Evolutionary conservation across 2,113 vertebrate species (phyloP), one percentile per base, ranked within the genome.

Genomic region (Hippocampus guttulatus): DNA sequence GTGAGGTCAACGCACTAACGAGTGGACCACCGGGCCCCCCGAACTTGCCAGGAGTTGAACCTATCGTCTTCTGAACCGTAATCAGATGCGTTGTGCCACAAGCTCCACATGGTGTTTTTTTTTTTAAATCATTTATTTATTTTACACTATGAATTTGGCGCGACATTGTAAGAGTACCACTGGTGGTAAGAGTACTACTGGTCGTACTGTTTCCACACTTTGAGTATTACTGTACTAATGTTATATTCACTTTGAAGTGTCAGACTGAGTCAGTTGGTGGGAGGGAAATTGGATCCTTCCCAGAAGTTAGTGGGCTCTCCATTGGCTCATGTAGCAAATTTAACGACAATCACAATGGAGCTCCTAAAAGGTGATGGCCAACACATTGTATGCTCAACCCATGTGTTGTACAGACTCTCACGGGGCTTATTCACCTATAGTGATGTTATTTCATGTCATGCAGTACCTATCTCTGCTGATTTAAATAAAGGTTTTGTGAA

Each of bases 241-340:
- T 51, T 16, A 51, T 51, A 51, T 51, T 18, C n/a, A 49, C 41
- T 8, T 9, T 12, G 27, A 66, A 49, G 8, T 40, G 2, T 21
- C 8, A 16, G 9, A 41, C 33, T 40, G 10, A 7, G 33, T 20
- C 33, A 63, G 2, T 63, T 63, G 8, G 3, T 51, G 38, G 8
- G 40, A 18, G 40, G 12, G 21, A 5, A 2, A 23, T 64, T 64
- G 63, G 38, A 64, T 25, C 6, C 40, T 21, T 64, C n/a, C 40
- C 63, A 64, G 21, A 61, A 61, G 58, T 61, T 64, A 64, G 6
- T 43, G 63, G 12, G 63, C 40, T 23, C 63, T 7, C 16, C 63
- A 64, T 25, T 41, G 62, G 62, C 62, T 43, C 62, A 23, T 64
- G 62, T 64, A 43, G 21, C 63, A 64, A 64, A 23, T 65, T 47